Percentiles rank a stretch among this genome's conserved stretches.
Conservation (phyloP, 2,888 invertebrate species). For the Microctonus hyperodae region DNA sequence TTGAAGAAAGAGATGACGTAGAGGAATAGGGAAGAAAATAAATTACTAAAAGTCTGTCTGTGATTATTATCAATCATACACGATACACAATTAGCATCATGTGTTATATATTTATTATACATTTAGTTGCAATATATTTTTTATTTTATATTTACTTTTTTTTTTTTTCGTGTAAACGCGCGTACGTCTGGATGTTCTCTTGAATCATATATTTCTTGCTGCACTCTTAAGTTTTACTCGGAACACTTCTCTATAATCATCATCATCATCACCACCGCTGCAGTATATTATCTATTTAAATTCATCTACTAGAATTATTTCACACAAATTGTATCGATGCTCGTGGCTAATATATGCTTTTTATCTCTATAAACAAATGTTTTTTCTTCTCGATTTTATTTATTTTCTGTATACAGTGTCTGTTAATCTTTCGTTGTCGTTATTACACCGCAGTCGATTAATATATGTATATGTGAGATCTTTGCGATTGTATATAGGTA, state of each 20-base stretch:
- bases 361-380: neutral
- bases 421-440: neutral
- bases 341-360: neutral
- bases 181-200: neutral
- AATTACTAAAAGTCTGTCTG: neutral
- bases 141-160: too few relatives aligned
- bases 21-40: neutral
- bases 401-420: neutral
- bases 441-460: too few relatives aligned
- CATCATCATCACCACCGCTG: neutral
- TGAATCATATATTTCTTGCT: conserved; percentile 3
- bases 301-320: neutral
- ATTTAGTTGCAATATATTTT: too few relatives aligned
- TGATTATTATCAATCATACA: conserved; percentile 48
- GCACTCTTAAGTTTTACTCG: neutral
- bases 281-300: neutral
- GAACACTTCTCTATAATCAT: neutral
- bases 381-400: neutral
- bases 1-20: neutral
- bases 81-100: conserved; percentile 39
- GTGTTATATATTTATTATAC: conserved; percentile 3
- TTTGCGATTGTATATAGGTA: too few relatives aligned
- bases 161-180: conserved; percentile 7
- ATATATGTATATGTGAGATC: too few relatives aligned
- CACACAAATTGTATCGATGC: neutral